Percentiles rank a stretch among this genome's conserved stretches.
These are phyloP conservation scores for Cantharis nigra DNA, from an alignment of 2,888 invertebrate species.

Conservation along the genomic window DNA sequence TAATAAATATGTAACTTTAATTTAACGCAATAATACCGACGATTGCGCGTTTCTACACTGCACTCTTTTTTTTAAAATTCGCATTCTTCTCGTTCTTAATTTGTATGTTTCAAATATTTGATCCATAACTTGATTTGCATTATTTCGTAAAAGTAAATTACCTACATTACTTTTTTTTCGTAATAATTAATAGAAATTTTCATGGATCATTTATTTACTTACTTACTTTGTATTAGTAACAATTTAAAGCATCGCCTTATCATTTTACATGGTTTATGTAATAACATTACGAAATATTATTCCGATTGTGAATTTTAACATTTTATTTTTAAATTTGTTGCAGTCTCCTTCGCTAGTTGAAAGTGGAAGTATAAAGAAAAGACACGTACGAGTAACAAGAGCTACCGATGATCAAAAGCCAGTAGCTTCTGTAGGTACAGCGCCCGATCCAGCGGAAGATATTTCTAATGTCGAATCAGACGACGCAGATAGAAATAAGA, in stretches of 20 bases:
- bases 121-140: background rate
- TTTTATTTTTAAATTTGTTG: conserved; percentile 8
- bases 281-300: background rate
- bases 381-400: conserved; percentile 48
- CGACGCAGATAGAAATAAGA: conserved; percentile 82
- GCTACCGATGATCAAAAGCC: conserved; percentile 44
- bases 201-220: conserved; percentile 3
- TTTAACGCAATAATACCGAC: conserved; percentile 18
- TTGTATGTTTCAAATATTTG: background rate
- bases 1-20: background rate
- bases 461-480: conserved; percentile 72
- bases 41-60: conserved; percentile 5
- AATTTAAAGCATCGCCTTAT: conserved; percentile 4
- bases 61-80: background rate
- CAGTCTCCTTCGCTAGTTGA: conserved; percentile 17
- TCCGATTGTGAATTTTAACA: background rate
- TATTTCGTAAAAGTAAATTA: background rate
- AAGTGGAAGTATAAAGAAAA: conserved; percentile 44
- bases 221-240: background rate
- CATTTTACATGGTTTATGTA: background rate
- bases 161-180: background rate
- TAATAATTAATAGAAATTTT: conserved; percentile 3
- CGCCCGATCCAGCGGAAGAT: conserved; percentile 71
- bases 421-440: conserved; percentile 63
- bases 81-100: background rate